A percentile compares a stretch with the other conserved stretches of the same genome.
These are phyloP conservation scores for Pygoscelis adeliae DNA, from an alignment of 2,113 vertebrate species.

Conservation along the genomic window DNA sequence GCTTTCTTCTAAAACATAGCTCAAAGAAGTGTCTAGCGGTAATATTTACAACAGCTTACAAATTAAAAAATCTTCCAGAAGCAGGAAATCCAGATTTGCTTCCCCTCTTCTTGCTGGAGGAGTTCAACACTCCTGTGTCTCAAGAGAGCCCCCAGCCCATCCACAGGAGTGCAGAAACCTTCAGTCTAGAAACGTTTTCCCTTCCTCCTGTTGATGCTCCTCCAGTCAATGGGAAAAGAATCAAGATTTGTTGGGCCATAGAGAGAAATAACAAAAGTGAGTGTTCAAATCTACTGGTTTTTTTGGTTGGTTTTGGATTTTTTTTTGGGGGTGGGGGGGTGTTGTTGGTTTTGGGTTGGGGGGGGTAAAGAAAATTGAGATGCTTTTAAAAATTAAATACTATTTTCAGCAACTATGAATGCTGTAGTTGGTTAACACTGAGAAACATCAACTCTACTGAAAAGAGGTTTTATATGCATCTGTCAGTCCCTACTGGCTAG, in stretches of 20 bases:
- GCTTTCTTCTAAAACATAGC: neutral
- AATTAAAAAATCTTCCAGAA: neutral
- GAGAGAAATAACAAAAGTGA: neutral
- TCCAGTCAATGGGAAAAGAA: neutral
- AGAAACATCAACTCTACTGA: neutral
- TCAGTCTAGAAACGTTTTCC: neutral
- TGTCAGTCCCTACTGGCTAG: neutral
- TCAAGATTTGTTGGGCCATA: neutral
- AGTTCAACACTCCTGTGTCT: neutral
- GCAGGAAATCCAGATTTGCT: neutral
- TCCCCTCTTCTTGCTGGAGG: neutral
- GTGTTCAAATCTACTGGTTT: neutral
- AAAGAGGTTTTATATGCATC: neutral
- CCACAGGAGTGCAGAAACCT: neutral
- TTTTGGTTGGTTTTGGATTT: neutral
- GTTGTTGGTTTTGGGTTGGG: neutral
- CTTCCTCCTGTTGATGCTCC: neutral
- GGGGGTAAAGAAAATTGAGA: neutral
- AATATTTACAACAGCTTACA: neutral
- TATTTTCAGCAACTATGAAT: neutral
- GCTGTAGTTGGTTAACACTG: neutral
- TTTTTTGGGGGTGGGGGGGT: too few species aligned
- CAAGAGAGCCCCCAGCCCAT: rapidly evolving
- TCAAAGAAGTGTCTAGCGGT: neutral
- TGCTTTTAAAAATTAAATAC: neutral